These are phyloP conservation scores for Willisornis vidua DNA, from an alignment of 2,113 vertebrate species.

Conservation along the genomic window DNA sequence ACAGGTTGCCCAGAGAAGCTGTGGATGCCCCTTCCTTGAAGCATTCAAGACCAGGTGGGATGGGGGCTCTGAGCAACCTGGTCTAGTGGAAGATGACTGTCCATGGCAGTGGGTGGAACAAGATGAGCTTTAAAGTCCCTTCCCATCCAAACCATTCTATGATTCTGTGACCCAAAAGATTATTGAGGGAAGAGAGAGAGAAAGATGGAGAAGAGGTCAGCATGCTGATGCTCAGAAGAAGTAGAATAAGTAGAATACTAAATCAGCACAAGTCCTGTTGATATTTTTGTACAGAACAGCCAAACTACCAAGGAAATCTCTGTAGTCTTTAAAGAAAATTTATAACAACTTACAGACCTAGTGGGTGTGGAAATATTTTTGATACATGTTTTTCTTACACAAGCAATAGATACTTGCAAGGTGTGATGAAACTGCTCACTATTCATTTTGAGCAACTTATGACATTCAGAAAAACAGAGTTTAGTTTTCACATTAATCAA, in stretches of 20 bases:
- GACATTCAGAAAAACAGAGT: not conserved
- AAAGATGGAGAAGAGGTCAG: not conserved
- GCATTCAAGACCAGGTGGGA: not conserved
- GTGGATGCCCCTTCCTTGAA: not conserved
- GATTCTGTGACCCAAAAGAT: not conserved
- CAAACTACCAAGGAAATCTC: conserved; percentile 18
- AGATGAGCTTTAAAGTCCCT: not conserved
- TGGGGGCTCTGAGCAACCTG: not conserved
- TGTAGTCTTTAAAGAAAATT: conserved; percentile 36
- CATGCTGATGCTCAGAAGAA: not conserved
- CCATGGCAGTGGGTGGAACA: not conserved
- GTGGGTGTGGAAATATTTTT: conserved; percentile 33
- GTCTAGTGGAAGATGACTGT: not conserved
- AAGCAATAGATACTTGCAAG: not conserved
- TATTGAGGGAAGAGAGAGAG: not conserved
- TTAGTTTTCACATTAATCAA: not conserved
- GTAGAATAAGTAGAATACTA: not conserved
- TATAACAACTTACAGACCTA: not conserved
- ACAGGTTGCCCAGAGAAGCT: not conserved
- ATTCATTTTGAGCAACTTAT: not conserved
- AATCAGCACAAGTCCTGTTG: not conserved
- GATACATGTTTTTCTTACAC: conserved; percentile 6
- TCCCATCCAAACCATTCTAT: not conserved
- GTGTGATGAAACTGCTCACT: not conserved
- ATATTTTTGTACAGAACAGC: not conserved